Percentiles rank a stretch among this genome's conserved stretches.
Evolutionary conservation across 2,797 vertebrate genomes (phyloP).

Genomic region (Eidolon dupreanum): DNA sequence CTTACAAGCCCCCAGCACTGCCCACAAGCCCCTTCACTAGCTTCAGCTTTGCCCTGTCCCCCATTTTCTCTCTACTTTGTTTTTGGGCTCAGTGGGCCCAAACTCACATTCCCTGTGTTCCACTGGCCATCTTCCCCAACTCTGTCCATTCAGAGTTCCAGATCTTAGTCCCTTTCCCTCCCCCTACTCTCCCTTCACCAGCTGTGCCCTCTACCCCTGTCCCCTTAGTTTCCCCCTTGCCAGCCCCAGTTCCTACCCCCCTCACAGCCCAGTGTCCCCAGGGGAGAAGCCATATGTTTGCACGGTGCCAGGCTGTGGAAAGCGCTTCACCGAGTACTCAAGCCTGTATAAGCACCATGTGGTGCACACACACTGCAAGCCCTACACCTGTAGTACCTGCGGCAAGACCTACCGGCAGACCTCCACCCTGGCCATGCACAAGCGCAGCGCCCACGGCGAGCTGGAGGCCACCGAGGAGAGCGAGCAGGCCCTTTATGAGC

Average conservation of each 20-base stretch:
- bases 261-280: constrained; percentile 83
- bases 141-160: background rate
- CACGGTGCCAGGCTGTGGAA: constrained; percentile 89
- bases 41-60: background rate
- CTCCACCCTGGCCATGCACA: constrained; percentile 90
- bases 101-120: background rate
- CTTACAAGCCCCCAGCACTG: background rate
- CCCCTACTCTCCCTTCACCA: background rate
- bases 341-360: constrained; percentile 92
- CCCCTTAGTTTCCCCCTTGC: constrained; percentile 71
- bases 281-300: constrained; percentile 91
- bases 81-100: background rate
- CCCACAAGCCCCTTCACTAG: background rate
- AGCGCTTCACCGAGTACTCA: constrained; percentile 90
- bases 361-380: constrained; percentile 92
- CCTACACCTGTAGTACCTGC: constrained; percentile 89
- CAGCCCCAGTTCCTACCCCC: constrained; percentile 77
- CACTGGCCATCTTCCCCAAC: background rate
- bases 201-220: background rate
- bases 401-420: constrained; percentile 91
- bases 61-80: background rate
- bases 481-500: constrained; percentile 84
- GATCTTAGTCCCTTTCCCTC: background rate
- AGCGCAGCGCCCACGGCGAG: constrained; percentile 88
- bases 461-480: constrained; percentile 87